phyloP scores from a whole-genome alignment of 2,113 vertebrate species.

The Pterocles gutturalis region DNA sequence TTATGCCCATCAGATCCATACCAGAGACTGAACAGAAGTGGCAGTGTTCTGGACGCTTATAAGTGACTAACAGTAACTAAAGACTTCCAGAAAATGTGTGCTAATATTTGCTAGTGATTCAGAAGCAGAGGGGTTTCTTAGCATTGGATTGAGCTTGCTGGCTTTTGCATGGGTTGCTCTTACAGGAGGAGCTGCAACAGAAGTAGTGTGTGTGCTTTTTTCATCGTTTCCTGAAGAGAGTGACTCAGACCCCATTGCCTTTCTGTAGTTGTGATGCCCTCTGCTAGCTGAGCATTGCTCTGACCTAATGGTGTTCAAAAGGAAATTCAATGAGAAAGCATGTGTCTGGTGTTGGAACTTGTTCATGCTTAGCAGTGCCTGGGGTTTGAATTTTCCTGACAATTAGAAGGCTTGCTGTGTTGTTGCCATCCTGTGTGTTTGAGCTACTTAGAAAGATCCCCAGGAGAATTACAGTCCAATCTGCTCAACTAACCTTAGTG shows the following conservation, averaged over 20 bases:
- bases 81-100: neutral
- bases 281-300: neutral
- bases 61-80: neutral
- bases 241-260: neutral
- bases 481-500: slow-evolving; percentile 38
- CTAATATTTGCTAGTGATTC: neutral
- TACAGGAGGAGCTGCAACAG: neutral
- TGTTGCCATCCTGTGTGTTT: slow-evolving; percentile 5
- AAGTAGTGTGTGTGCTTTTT: neutral
- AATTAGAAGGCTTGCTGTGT: slow-evolving; percentile 30
- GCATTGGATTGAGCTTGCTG: neutral
- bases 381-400: slow-evolving; percentile 50
- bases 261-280: neutral
- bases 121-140: neutral
- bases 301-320: neutral
- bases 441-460: slow-evolving; percentile 18
- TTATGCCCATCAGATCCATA: neutral
- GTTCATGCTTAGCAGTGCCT: neutral
- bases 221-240: neutral
- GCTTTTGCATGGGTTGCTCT: neutral
- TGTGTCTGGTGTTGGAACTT: neutral
- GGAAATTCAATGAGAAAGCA: neutral
- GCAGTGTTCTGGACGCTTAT: neutral
- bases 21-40: neutral
- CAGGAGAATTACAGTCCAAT: slow-evolving; percentile 13